Evolutionary conservation across 1,140 invertebrate species (phyloP), one percentile per base, ranked within the genome.

Genomic region (Hylyphantes graminicola): DNA sequence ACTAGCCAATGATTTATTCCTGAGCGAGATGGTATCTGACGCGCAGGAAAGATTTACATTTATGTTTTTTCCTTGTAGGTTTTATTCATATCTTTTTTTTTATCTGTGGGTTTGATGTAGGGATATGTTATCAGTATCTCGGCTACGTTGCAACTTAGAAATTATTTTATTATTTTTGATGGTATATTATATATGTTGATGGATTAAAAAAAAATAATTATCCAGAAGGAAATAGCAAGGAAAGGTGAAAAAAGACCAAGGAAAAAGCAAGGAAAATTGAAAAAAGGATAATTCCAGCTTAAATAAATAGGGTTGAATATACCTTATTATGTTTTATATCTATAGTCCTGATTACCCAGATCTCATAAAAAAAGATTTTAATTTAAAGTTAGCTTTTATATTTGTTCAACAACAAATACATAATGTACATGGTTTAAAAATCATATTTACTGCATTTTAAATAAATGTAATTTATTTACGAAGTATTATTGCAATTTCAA

Each of bases 1-100:
- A 74, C 19, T 21, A 57, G 72, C 11, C 17, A 74, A 19, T 74
- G 72, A 74, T 74, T 74, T 74, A 74, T 74, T 74, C 72, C 51
- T 57, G 9, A 55, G 19, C 72, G 8, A 59, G 72, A 74, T 74
- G 48, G n/a, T 57, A 74, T 74, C 72, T 53, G 51, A 53, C 55
- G 21, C 21, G 17, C 11, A 13, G 54, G 55, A 74, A 57, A 74
- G 53, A 74, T 74, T 74, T 74, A 55, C 72, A 55, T 74, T 57
- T 19, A 57, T 74, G 72, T 74, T 74, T 74, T 65, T 57, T 15
- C 51, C 35, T 50, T 70, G 50, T 53, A 53, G 11, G 11, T n/a
- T 70, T 53, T 70, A 51, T 54, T 70, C 53, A n/a, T n/a, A 70
- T 21, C n/a, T n/a, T n/a, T 35, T 35, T 13, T 70, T 70, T 70